Evolutionary conservation across 92 coral and sea anemone genomes (phyloP).

Genomic region (Parazoanthus darwini): DNA sequence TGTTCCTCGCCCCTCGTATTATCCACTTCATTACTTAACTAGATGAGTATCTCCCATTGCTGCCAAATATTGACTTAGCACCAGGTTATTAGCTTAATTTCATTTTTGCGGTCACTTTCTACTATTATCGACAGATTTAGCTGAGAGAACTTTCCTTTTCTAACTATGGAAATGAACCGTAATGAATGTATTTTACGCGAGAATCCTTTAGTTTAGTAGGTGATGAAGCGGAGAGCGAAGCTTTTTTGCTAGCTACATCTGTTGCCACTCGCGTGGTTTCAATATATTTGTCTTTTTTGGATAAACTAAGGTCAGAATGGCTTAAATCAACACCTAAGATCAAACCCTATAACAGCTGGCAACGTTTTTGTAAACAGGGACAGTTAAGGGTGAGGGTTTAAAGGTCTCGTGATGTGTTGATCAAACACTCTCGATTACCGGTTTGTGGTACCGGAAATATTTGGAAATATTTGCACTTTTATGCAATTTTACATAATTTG

Average conservation of each 20-base stretch:
- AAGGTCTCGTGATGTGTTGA: neutral
- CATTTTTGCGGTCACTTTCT: slow-evolving; percentile 3
- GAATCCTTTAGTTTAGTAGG: neutral
- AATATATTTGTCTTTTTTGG: neutral
- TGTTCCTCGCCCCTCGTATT: neutral
- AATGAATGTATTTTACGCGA: neutral
- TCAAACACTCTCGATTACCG: neutral
- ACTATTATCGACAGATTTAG: neutral
- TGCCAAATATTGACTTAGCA: slow-evolving; percentile 5
- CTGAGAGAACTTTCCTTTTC: neutral
- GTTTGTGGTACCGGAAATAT: slow-evolving; percentile 27
- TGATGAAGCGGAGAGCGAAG: neutral
- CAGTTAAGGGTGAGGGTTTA: neutral
- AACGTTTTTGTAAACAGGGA: slow-evolving; percentile 11
- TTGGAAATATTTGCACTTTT: slow-evolving; percentile 8
- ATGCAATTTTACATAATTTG: neutral
- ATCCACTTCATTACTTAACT: slow-evolving; percentile 13
- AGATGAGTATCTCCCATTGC: neutral
- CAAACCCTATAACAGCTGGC: neutral
- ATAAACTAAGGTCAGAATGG: neutral
- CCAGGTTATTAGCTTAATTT: neutral
- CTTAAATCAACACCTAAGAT: slow-evolving; percentile 14
- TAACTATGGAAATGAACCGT: neutral
- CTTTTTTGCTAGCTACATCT: neutral
- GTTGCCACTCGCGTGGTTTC: neutral